Evolutionary conservation across 2,797 vertebrate genomes (phyloP), one percentile per base, ranked within the genome.

Genomic region (Sylvilagus floridanus): DNA sequence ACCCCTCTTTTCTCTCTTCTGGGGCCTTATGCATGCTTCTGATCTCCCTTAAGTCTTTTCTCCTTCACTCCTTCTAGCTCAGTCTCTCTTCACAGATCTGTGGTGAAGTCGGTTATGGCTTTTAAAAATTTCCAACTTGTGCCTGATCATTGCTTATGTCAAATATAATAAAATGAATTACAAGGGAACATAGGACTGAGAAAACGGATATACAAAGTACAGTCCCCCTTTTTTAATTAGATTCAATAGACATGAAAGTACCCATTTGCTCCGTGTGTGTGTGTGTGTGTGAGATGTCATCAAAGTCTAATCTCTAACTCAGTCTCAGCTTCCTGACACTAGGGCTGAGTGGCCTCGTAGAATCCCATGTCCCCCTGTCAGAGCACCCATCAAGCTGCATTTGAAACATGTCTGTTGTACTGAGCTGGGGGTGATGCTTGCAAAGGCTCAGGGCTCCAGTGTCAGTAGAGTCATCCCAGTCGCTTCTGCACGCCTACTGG

Each of bases 81-180:
- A 50, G 32, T 65, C 54, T 84, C 92, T 90, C 73, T 52, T 54
- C 17, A 50, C 57, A 92, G 37, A 79, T 65, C 37, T 77, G 13
- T 37, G 26, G 17, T 62, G 8, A 85, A 81, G 16, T 14, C 19
- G 52, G 22, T 12, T 78, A 28, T 82, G 21, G 57, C 30, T 94
- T 91, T 84, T n/a, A n/a, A 72, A 35, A 28, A 37, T 68, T 90
- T 85, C 26, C 37, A 85, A n/a, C 84, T 26, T 65, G 19, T 93
- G 54, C 26, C 22, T 9, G 26, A 60, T 7, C 50, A 9, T 63
- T 73, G 75, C 7, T 75, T 89, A 92, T 28, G 16, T 87, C 89
- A 84, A 82, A 66, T 75, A 28, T 6, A 57, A 50, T 72, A 75
- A 84, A 95, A 73, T 90, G 68, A 90, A 75, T 77, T 93, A 83